phyloP scores from a whole-genome alignment of 2,888 invertebrate genomes.

The Drosophila nr. perissopoda region DNA sequence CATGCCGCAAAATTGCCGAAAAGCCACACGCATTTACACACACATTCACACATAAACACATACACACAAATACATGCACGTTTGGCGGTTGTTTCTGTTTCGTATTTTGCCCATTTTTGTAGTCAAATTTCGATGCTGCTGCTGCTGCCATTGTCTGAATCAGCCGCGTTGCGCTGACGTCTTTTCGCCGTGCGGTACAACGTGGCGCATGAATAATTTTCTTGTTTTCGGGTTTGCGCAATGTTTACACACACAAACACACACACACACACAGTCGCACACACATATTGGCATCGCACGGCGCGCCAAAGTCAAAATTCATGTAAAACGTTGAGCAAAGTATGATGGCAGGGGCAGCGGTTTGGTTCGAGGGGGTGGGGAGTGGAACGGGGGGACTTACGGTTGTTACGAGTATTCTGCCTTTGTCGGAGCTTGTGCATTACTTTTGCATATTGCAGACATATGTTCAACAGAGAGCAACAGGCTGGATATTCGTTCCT shows the following conservation, averaged over 20 bases:
- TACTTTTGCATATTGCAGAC: conserved; percentile 80
- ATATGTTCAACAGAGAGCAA: conserved; percentile 69
- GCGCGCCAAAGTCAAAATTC: conserved; percentile 74
- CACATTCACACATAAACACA: conserved; percentile 5
- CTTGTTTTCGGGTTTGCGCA: conserved; percentile 71
- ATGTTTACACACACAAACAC: conserved; percentile 68
- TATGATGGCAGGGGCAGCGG: neutral
- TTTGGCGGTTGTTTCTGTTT: conserved; percentile 54
- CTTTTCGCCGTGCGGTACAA: conserved; percentile 61
- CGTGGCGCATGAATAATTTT: conserved; percentile 74
- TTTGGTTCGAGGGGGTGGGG: neutral
- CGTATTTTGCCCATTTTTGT: conserved; percentile 77
- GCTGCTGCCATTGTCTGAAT: conserved; percentile 67
- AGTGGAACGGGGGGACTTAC: conserved; percentile 14
- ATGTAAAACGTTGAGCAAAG: conserved; percentile 54
- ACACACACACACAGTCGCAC: neutral
- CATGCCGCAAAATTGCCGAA: conserved; percentile 77
- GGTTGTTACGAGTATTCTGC: conserved; percentile 46
- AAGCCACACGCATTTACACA: conserved; percentile 59
- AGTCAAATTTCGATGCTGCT: conserved; percentile 69
- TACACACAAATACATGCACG: conserved; percentile 15
- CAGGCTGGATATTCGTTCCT: conserved; percentile 39
- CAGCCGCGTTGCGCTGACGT: conserved; percentile 68
- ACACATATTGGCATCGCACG: conserved; percentile 46
- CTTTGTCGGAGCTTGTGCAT: conserved; percentile 66